Base-by-base conservation (phyloP, 92 coral and sea anemone species). In the Scolanthus callimorphus region DNA sequence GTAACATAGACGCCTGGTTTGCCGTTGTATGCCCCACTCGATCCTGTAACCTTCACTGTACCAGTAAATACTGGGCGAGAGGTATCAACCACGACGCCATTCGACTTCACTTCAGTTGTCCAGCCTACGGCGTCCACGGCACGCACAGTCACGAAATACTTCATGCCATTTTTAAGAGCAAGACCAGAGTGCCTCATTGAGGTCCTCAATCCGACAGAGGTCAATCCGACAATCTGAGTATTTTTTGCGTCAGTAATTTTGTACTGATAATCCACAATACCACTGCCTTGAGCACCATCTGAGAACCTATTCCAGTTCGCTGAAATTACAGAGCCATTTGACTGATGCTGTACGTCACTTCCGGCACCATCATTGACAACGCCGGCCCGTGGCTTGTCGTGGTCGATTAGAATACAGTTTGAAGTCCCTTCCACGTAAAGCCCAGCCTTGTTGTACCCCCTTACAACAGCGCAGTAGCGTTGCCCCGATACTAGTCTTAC, bases 221-320 rank as follows among this genome's bases (percentile, higher is more conserved):
- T 78, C 99, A 96, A 94, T 26, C 78, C 62, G 41, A 76, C 77
- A 11, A 84, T 54, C 21, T 31, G 34, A 64, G 39, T 50, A 24
- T 81, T 81, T 52, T 49, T 71, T 28, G 38, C 71, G 46, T 89
- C 81, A 49, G 70, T 65, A 4, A 94, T 31, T 57, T 67, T 65
- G 82, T 94, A 89, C 49, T 70, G 76, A 29, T 88, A 94, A 21
- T 80, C 96, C 3, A 48, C 76, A 17, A 94, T 65, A n/a, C 99
- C 99, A 56, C 99, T 88, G 12, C 99, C 99, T 27, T 73, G 73
- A 46, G 30, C 51, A 2, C 96, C 96, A 29, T 94, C 99, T 17
- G 39, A 55, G 29, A 94, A 94, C 0, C 96, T 96, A 55, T 84
- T 74, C 99, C 99, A 94, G 73, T 88, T 94, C 10, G 83, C 96